Evolutionary conservation across 1,140 invertebrate species (phyloP), one percentile per base, ranked within the genome.

Genomic region (Zaprionus kolodkinae): DNA sequence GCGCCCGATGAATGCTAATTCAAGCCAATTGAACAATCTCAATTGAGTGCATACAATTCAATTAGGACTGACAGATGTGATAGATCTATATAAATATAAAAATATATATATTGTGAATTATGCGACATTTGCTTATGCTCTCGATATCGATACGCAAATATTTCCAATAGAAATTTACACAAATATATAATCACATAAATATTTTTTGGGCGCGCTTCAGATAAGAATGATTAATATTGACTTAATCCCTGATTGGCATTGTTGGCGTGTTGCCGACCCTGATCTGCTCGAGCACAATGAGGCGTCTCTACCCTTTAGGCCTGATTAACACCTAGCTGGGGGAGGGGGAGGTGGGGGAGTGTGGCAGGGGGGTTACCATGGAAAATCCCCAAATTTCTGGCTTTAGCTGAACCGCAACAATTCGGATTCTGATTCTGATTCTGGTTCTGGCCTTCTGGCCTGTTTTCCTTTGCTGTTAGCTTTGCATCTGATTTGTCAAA

Each of bases 1-100:
- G 65, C 35, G 30, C 57, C 27, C 30, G 63, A 52, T 72, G 50
- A 55, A 25, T 21, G 68, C 61, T 64, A 71, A 75, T 75, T 75
- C 55, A 21, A 36, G 55, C 27, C 72, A 75, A 75, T 75, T 75
- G 72, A 64, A 55, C 54, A 25, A n/a, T 17, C 55, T 60, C 67
- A 75, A 65, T 75, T 65, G 72, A 71, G 61, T 75, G 72, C 67
- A 70, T 75, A 71, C 72, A 75, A 75, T 75, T 75, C 67, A 75
- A 75, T 75, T 75, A 65, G 43, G 13, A 25, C 35, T 55, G 67
- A 63, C 59, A 70, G 67, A 38, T 43, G n/a, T 38, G 15, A 57
- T 57, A 55, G 11, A 25, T n/a, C n/a, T 50, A 35, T 15, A 35
- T 56, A 33, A 10, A 36, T 36, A 36, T 38, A 36, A 10, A 36